A percentile compares a stretch with the other conserved stretches of the same genome.
These are phyloP conservation scores for Tinea semifulvella DNA, from an alignment of 2,888 invertebrate genomes.

Conservation along the genomic window DNA sequence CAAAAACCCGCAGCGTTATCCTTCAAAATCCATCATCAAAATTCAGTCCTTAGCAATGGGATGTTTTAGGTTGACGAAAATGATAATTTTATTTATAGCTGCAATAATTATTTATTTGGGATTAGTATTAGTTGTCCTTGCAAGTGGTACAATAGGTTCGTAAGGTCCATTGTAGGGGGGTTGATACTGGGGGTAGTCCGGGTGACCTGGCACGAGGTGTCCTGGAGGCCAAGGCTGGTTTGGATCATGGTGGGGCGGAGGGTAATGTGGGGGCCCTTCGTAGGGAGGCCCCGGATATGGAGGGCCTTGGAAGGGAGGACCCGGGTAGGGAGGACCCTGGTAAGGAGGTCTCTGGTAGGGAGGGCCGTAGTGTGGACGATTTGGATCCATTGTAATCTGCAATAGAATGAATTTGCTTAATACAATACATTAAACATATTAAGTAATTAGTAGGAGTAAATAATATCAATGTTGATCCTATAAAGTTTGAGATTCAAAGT, in stretches of 20 bases:
- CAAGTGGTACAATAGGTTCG: slow-evolving; percentile 2
- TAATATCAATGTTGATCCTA: no score
- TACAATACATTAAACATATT: no score
- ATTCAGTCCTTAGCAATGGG: no score
- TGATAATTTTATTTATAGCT: no score
- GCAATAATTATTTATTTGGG: slow-evolving; percentile 4
- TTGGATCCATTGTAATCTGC: slow-evolving; percentile 12
- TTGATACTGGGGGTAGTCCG: slow-evolving; percentile 3
- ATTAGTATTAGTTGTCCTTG: background rate
- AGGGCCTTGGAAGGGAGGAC: background rate
- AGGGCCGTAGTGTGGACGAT: slow-evolving; percentile 14
- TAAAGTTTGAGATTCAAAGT: no score
- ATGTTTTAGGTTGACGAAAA: no score
- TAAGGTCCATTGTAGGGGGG: slow-evolving; percentile 7
- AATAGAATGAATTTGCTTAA: no score
- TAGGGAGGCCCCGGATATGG: slow-evolving; percentile 7
- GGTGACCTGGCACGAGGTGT: slow-evolving; percentile 4
- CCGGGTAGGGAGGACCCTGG: slow-evolving; percentile 14
- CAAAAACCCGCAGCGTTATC: no score
- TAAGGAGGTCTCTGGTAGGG: slow-evolving; percentile 16
- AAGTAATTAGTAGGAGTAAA: no score
- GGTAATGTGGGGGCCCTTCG: slow-evolving; percentile 10
- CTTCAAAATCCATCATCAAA: no score
- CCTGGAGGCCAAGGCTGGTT: slow-evolving; percentile 9
- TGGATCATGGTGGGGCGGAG: slow-evolving; percentile 16